These are phyloP conservation scores for Calameuta idolon DNA, from an alignment of 2,888 invertebrate genomes.

Conservation along the genomic window DNA sequence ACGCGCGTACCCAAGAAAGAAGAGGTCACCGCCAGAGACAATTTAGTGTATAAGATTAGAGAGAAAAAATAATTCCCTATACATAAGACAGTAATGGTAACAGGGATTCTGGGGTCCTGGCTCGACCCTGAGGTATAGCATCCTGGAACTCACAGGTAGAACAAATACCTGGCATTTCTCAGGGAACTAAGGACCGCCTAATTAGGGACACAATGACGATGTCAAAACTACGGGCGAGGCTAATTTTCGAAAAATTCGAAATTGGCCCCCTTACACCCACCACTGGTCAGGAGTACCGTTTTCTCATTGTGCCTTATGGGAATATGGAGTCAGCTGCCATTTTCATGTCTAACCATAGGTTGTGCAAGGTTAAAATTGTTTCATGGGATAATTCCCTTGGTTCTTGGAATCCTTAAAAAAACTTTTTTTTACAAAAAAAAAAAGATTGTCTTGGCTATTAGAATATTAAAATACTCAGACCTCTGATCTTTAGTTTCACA, in stretches of 20 bases:
- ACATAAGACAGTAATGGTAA: not conserved
- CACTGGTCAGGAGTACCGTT: slow-evolving; percentile 25
- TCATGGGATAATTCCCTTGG: not conserved
- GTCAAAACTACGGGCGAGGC: slow-evolving; percentile 45
- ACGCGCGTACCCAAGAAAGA: not conserved
- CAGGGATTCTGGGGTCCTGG: not conserved
- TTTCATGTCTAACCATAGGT: not conserved
- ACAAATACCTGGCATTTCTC: slow-evolving; percentile 50
- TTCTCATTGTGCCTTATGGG: not conserved
- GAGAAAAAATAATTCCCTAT: not conserved
- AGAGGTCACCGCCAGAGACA: not conserved
- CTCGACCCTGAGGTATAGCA: not conserved
- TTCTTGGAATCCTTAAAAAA: not conserved
- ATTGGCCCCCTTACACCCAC: slow-evolving; percentile 5
- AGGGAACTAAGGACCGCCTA: slow-evolving; percentile 46
- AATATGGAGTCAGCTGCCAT: not conserved
- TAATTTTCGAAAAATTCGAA: slow-evolving; percentile 20
- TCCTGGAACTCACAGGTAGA: slow-evolving; percentile 43
- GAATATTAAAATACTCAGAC: not conserved
- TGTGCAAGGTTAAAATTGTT: not conserved
- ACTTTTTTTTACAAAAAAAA: not conserved
- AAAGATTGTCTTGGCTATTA: not conserved
- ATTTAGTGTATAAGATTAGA: not conserved
- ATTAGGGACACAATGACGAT: slow-evolving; percentile 53
- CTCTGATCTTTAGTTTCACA: not conserved